These are phyloP conservation scores for Melanotaenia nigrans DNA, from an alignment of 2,797 vertebrate species.

Conservation along the genomic window DNA sequence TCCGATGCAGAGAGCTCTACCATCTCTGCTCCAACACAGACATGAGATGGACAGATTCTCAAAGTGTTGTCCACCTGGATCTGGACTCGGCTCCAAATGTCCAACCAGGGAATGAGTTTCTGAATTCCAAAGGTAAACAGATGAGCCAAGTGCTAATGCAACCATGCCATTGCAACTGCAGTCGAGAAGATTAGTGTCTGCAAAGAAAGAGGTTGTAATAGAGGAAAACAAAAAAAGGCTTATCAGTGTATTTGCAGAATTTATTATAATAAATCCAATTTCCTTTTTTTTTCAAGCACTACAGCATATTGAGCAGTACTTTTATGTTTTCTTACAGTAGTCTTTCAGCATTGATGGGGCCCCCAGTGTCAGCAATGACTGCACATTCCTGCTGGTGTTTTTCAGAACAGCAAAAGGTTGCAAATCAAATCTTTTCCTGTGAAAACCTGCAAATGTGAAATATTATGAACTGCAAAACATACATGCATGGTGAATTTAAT, in stretches of 20 bases:
- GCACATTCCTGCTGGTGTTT: slow-evolving; percentile 12
- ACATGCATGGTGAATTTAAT: not conserved
- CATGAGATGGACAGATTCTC: slow-evolving; percentile 70
- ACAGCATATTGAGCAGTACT: not conserved
- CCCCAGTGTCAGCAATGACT: slow-evolving; percentile 67
- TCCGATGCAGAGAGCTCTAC: slow-evolving; percentile 78
- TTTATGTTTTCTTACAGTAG: slow-evolving; percentile 78
- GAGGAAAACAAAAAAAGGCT: not conserved
- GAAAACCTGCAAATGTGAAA: slow-evolving; percentile 28
- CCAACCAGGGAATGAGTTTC: slow-evolving; percentile 57
- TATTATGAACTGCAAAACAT: not conserved
- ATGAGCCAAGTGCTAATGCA: slow-evolving; percentile 80
- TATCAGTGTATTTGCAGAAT: not conserved
- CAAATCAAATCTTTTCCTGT: slow-evolving; percentile 11
- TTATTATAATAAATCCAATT: not conserved
- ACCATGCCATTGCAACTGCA: slow-evolving; percentile 81
- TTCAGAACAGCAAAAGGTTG: slow-evolving; percentile 60
- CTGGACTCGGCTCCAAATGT: slow-evolving; percentile 61
- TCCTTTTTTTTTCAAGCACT: not conserved
- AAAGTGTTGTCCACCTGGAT: not conserved
- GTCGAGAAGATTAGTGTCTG: slow-evolving; percentile 84
- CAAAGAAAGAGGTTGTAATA: slow-evolving; percentile 37
- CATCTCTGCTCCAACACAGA: slow-evolving; percentile 82
- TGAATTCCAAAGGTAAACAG: slow-evolving; percentile 81
- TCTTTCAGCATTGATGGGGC: slow-evolving; percentile 80